A percentile compares a stretch with the other conserved stretches of the same genome.
Conservation (phyloP, 2,888 invertebrate species). For the Leptopilina drosophilae region DNA sequence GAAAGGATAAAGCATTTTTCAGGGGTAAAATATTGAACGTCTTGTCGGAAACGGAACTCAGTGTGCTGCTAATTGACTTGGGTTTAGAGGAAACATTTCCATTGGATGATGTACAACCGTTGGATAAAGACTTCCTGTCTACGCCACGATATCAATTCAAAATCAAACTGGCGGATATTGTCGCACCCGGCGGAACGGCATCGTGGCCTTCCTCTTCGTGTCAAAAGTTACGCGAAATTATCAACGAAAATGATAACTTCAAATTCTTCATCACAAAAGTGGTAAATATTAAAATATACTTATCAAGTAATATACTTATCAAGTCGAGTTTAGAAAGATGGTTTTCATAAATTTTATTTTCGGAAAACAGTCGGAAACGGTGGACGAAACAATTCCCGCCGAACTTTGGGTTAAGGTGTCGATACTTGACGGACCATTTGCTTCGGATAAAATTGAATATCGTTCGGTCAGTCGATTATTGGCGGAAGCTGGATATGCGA, state of each 20-base stretch:
- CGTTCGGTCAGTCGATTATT: slow-evolving; percentile 83
- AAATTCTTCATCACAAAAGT: slow-evolving; percentile 79
- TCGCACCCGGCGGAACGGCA: slow-evolving; percentile 82
- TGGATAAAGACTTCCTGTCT: slow-evolving; percentile 78
- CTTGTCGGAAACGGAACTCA: slow-evolving; percentile 71
- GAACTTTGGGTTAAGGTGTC: slow-evolving; percentile 83
- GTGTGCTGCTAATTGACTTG: slow-evolving; percentile 84
- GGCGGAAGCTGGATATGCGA: slow-evolving; percentile 82
- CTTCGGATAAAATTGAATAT: slow-evolving; percentile 82
- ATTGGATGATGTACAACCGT: slow-evolving; percentile 77
- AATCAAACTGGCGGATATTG: slow-evolving; percentile 84
- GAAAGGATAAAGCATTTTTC: slow-evolving; percentile 81
- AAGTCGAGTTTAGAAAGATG: too few species aligned
- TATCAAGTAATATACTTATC: too few species aligned
- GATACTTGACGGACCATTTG: slow-evolving; percentile 82
- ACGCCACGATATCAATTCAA: slow-evolving; percentile 81
- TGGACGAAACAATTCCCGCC: slow-evolving; percentile 76
- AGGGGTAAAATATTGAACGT: slow-evolving; percentile 80
- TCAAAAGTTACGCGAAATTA: slow-evolving; percentile 80
- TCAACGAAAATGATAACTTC: slow-evolving; percentile 78
- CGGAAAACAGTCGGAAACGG: slow-evolving; percentile 54
- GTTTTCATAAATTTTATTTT: neutral
- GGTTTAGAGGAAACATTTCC: slow-evolving; percentile 79
- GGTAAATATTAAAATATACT: slow-evolving; percentile 67
- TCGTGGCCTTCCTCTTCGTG: slow-evolving; percentile 82